A percentile compares a stretch with the other conserved stretches of the same genome.
Conservation (phyloP, 2,113 vertebrate species). For the Proterorhinus semilunaris region DNA sequence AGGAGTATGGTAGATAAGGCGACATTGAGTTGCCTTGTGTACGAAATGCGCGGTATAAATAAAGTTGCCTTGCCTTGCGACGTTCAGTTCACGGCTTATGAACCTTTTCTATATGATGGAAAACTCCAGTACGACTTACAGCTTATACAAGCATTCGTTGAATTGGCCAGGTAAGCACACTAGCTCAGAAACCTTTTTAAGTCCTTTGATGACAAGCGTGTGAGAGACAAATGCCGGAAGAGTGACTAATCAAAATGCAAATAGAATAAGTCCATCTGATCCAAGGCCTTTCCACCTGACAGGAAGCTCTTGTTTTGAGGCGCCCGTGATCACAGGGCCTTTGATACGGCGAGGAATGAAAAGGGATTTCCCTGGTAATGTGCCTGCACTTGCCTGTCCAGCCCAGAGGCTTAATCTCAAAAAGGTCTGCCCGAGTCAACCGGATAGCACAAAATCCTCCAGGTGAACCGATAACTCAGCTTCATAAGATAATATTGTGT, state of each 20-base stretch:
- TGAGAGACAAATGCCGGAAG: constrained; percentile 61
- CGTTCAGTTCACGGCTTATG: no score
- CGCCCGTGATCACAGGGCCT: constrained; percentile 66
- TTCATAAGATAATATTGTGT: constrained; percentile 42
- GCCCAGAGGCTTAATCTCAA: constrained; percentile 61
- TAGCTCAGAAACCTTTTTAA: constrained; percentile 55
- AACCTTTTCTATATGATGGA: no score
- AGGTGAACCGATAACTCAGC: constrained; percentile 54
- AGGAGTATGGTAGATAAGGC: no score
- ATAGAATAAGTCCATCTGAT: constrained; percentile 55
- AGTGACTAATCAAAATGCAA: constrained; percentile 51
- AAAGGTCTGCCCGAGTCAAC: constrained; percentile 43
- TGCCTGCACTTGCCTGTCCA: constrained; percentile 61
- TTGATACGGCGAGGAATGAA: constrained; percentile 64
- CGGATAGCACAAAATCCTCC: constrained; percentile 61
- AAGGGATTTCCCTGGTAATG: constrained; percentile 65
- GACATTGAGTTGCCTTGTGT: no score
- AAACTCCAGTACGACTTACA: no score
- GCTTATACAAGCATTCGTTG: constrained; percentile 61
- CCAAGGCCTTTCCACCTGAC: constrained; percentile 36
- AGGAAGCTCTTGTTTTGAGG: constrained; percentile 66
- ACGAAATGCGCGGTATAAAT: no score
- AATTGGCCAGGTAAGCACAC: constrained; percentile 86
- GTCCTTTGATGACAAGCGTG: constrained; percentile 24
- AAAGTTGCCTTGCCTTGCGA: no score